These are phyloP conservation scores for Meghimatium bilineatum DNA, from an alignment of 2,888 invertebrate species.

Conservation along the genomic window DNA sequence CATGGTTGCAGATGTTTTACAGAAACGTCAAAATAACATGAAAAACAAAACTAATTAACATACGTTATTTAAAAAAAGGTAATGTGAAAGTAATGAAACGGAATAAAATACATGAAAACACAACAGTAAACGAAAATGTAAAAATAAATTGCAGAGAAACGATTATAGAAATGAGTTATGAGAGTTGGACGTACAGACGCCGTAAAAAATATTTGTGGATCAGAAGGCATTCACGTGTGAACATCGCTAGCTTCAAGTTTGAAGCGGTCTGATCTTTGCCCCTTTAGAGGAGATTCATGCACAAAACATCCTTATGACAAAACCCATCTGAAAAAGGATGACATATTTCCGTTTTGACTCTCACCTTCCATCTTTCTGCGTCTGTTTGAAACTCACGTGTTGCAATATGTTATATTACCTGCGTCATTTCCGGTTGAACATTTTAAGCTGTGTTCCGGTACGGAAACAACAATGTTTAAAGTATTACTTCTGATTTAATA, in stretches of 20 bases:
- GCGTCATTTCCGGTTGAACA: no score
- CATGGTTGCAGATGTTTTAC: no score
- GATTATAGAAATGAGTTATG: neutral
- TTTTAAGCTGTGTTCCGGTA: no score
- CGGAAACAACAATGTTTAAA: no score
- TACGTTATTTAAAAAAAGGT: no score
- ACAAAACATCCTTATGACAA: neutral
- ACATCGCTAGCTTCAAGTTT: neutral
- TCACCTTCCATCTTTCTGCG: neutral
- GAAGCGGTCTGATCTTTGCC: neutral
- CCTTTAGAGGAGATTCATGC: neutral
- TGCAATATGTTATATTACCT: no score
- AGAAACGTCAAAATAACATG: no score
- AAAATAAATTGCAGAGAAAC: neutral
- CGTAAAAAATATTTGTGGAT: neutral
- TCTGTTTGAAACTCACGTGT: no score
- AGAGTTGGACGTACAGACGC: neutral
- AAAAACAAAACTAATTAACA: no score
- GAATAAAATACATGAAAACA: neutral
- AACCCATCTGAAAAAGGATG: neutral
- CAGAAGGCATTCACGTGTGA: neutral
- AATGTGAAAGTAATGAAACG: no score
- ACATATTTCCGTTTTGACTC: neutral
- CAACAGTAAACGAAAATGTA: neutral
- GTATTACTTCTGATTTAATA: no score